Base-by-base conservation (phyloP, 2,113 vertebrate species). In the Ophiodon elongatus region DNA sequence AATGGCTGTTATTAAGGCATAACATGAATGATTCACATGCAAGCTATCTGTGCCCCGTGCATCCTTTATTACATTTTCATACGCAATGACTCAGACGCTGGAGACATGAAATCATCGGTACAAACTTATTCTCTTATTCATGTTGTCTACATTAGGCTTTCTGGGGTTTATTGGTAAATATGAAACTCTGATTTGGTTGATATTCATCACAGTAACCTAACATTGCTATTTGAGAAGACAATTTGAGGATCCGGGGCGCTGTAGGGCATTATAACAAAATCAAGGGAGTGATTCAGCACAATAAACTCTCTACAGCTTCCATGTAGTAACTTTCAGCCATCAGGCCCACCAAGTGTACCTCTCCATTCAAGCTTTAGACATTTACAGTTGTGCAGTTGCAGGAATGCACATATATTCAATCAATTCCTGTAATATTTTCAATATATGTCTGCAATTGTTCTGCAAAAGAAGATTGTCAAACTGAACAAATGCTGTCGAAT, bases 1-100 rank as follows among this genome's bases (percentile, higher is more conserved):
- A 88, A 89, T 80, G 2, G 0, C 50, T 73, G 79, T 25, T 85
- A 80, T 87, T 85, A 73, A 86, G 63, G 25, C 71, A 76, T 64
- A 71, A 63, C 75, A 82, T 76, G 72, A 74, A 73, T 87, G 85
- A 90, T 59, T 91, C 88, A 90, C 57, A 64, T 25, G 35, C 65
- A 79, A 41, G 33, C 31, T 80, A 27, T 66, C 73, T 70, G 23
- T 57, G 2, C 35, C 47, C 10, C 65, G 27, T 35, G 25, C 66
- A 47, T 25, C 50, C 29, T 15, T 59, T 17, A 11, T 33, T 65
- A 72, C 54, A 65, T 52, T 79, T 76, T n/a, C 37, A 76, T 79
- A 64, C 29, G n/a, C 7, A 54, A 23, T 0, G 31, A 23, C 65
- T 77, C 3, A 39, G 23, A 29, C 21, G 17, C 31, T 45, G 73